phyloP scores from a whole-genome alignment of 1,140 invertebrate species.

The Anastrepha ludens region DNA sequence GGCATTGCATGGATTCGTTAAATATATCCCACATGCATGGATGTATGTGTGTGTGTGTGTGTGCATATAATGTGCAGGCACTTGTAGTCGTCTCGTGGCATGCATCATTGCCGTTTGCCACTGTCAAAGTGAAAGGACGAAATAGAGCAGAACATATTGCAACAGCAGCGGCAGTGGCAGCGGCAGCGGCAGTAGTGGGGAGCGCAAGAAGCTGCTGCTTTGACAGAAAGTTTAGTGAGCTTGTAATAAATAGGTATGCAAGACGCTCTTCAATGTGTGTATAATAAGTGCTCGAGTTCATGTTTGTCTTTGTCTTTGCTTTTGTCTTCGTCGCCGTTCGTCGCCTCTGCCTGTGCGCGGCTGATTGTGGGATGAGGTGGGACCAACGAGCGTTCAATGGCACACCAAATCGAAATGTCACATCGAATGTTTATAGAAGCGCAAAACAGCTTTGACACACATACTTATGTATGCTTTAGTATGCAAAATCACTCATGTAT shows the following conservation, averaged over 20 bases:
- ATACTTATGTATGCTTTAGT: neutral
- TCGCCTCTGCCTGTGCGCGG: neutral
- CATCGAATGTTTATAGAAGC: conserved; percentile 31
- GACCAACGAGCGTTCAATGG: conserved; percentile 16
- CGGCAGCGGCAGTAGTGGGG: too few relatives aligned
- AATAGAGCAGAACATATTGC: conserved; percentile 50
- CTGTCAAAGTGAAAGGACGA: conserved; percentile 51
- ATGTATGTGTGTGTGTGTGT: neutral
- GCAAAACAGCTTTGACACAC: conserved; percentile 41
- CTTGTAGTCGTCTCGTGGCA: conserved; percentile 30
- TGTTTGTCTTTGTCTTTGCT: neutral
- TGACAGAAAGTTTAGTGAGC: conserved; percentile 33
- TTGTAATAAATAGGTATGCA: conserved; percentile 3
- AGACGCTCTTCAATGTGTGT: neutral
- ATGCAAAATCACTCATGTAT: neutral
- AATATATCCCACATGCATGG: too few relatives aligned
- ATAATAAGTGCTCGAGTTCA: neutral
- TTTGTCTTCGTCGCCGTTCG: neutral
- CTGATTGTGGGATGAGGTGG: neutral
- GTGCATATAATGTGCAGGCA: neutral
- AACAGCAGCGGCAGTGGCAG: neutral
- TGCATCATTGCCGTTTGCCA: conserved; percentile 48
- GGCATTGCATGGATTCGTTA: neutral
- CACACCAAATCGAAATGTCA: conserved; percentile 32
- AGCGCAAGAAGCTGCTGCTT: neutral